Evolutionary conservation across 2,888 invertebrate genomes (phyloP).

Genomic region (Spatulosminthurus flaviceps): DNA sequence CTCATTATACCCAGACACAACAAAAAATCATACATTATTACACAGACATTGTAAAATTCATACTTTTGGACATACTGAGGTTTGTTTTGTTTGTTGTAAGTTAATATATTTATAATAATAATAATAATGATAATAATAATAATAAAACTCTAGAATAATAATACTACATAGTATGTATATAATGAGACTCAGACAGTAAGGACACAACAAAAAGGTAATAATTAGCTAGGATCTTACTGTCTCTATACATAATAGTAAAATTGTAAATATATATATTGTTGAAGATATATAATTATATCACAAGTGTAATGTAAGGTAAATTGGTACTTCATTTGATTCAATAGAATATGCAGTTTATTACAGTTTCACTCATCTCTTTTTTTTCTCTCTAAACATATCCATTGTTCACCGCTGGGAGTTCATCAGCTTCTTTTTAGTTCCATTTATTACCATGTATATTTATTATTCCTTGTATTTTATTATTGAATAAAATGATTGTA

Average conservation of each 20-base stretch:
- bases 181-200: conserved; percentile 27
- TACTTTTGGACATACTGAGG: not conserved
- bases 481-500: too few relatives aligned
- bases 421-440: too few relatives aligned
- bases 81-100: conserved; percentile 16
- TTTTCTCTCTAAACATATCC: not conserved
- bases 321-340: conserved; percentile 22
- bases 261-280: not conserved
- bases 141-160: conserved; percentile 3
- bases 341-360: not conserved
- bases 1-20: too few relatives aligned
- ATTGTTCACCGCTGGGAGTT: not conserved
- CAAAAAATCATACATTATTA: too few relatives aligned
- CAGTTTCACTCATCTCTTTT: not conserved
- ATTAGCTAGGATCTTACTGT: conserved; percentile 11
- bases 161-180: conserved; percentile 11
- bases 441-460: too few relatives aligned
- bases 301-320: conserved; percentile 36
- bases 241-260: not conserved
- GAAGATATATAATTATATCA: conserved; percentile 29
- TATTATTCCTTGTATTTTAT: too few relatives aligned
- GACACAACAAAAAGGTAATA: not conserved
- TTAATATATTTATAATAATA: too few relatives aligned
- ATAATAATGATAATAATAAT: too few relatives aligned
- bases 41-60: too few relatives aligned